Conservation (phyloP, 30 jellyfish, hydroid and myxozoan genomes). For the Aurelia sp. region DNA sequence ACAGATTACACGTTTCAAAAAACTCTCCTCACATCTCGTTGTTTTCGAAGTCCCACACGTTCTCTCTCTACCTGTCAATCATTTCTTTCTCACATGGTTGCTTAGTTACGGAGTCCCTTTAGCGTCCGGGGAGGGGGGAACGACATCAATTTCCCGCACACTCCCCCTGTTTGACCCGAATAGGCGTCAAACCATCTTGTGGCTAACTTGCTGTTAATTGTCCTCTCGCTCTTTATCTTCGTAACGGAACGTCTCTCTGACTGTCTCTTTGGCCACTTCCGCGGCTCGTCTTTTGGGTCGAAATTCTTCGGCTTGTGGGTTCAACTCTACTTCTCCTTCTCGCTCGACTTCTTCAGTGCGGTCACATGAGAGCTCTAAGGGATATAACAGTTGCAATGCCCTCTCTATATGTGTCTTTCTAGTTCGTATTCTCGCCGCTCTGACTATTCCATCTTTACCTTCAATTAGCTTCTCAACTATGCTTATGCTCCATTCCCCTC, state of each 20-base stretch:
- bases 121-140: constrained; percentile 35
- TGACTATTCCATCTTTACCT: constrained; percentile 14
- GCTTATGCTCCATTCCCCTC: constrained; percentile 40
- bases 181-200: too few relatives aligned
- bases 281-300: too few relatives aligned
- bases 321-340: too few relatives aligned
- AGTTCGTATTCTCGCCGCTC: constrained; percentile 8
- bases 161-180: too few relatives aligned
- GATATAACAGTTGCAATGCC: not conserved
- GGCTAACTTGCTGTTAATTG: too few relatives aligned
- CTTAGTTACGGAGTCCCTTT: constrained; percentile 22
- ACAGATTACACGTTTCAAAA: not conserved
- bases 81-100: constrained; percentile 9
- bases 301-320: too few relatives aligned
- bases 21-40: constrained; percentile 44
- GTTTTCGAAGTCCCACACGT: constrained; percentile 8
- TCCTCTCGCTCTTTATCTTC: too few relatives aligned
- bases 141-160: constrained; percentile 33
- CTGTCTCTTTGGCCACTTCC: too few relatives aligned
- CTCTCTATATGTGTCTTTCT: not conserved
- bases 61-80: constrained; percentile 26
- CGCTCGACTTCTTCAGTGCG: too few relatives aligned
- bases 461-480: constrained; percentile 2
- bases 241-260: too few relatives aligned
- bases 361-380: too few relatives aligned